Evolutionary conservation across 2,113 vertebrate genomes (phyloP).

Genomic region (Tretioscincus oriximinensis): DNA sequence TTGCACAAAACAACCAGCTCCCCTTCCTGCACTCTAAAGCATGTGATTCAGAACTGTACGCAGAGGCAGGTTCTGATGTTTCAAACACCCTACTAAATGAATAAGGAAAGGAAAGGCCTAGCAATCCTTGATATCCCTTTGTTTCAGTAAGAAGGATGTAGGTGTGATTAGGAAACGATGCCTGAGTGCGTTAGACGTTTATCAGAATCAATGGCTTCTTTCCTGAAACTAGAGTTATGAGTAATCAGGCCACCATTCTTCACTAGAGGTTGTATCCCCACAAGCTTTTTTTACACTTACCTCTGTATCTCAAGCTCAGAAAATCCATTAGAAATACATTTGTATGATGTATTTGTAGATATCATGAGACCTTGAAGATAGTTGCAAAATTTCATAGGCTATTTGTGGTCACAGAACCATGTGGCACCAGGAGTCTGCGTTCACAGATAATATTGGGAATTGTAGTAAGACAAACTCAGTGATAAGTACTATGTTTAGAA

Average conservation of each 20-base stretch:
- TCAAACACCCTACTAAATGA: not conserved
- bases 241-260: not conserved
- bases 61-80: not conserved
- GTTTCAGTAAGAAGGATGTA: not conserved
- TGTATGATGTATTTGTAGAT: too few species aligned
- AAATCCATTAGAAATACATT: too few species aligned
- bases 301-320: not conserved
- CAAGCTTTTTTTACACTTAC: too few species aligned
- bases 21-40: not conserved
- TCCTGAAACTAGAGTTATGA: not conserved
- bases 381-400: too few species aligned
- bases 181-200: not conserved
- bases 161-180: not conserved
- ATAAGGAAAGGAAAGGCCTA: not conserved
- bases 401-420: too few species aligned
- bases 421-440: too few species aligned
- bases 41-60: not conserved
- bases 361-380: too few species aligned
- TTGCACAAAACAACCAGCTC: too few species aligned
- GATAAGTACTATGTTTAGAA: too few species aligned
- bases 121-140: fast-evolving
- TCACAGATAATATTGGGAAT: too few species aligned
- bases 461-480: too few species aligned
- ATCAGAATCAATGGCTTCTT: constrained; percentile 17
- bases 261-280: too few species aligned